Conservation (phyloP, 1,140 invertebrate species). For the Probaryconus sp. region DNA sequence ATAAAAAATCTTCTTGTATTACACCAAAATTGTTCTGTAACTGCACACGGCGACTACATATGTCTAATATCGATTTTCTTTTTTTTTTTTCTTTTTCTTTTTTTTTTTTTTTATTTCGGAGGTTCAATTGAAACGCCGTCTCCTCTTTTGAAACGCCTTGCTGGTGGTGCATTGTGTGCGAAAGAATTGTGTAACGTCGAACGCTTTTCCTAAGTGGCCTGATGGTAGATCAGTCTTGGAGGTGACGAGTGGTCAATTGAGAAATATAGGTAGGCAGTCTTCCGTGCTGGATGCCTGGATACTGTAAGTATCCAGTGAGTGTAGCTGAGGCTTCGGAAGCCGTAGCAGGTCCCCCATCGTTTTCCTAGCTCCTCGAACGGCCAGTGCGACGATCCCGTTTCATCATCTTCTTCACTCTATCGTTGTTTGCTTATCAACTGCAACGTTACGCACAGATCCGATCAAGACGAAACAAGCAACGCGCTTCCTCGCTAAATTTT, state of each 20-base stretch:
- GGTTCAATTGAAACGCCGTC: no score
- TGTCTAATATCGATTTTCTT: no score
- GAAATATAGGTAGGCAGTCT: slow-evolving; percentile 64
- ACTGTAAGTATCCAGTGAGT: slow-evolving; percentile 51
- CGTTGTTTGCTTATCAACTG: slow-evolving; percentile 54
- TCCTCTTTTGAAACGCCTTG: slow-evolving; percentile 15
- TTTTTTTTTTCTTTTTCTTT: background rate
- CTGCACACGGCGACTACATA: no score
- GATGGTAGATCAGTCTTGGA: slow-evolving; percentile 55
- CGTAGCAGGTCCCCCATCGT: slow-evolving; percentile 67
- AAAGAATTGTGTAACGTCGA: slow-evolving; percentile 10
- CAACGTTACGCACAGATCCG: no score
- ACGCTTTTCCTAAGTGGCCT: slow-evolving; percentile 50
- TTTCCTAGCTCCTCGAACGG: slow-evolving; percentile 64
- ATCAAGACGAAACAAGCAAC: slow-evolving; percentile 16
- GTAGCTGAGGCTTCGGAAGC: slow-evolving; percentile 71
- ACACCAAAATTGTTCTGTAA: no score
- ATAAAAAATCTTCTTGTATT: no score
- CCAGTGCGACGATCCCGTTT: slow-evolving; percentile 65
- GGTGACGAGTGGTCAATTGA: slow-evolving; percentile 67
- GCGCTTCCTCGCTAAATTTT: no score
- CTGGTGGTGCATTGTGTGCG: slow-evolving; percentile 4
- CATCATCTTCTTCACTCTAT: slow-evolving; percentile 52
- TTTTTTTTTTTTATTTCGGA: slow-evolving; percentile 7
- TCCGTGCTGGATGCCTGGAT: slow-evolving; percentile 51